Evolutionary conservation across 2,797 vertebrate species (phyloP).

Genomic region (Alectoris magna): DNA sequence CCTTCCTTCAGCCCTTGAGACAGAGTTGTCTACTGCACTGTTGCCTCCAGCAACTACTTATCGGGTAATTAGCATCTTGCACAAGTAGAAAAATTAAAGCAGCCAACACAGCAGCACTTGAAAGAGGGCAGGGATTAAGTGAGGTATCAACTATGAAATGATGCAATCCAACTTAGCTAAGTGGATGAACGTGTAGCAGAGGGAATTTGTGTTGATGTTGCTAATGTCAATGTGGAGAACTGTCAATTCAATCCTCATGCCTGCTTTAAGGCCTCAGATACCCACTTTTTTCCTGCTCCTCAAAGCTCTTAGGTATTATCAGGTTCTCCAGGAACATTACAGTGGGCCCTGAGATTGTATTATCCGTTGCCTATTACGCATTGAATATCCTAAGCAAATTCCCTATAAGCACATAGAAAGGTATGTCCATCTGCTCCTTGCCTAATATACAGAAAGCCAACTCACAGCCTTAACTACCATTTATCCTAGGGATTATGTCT

Average conservation of each 20-base stretch:
- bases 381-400: background rate
- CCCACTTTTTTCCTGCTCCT: background rate
- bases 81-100: background rate
- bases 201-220: background rate
- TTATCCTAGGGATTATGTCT: accelerated
- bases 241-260: background rate
- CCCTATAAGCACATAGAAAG: background rate
- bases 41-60: background rate
- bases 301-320: background rate
- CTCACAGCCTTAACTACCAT: background rate
- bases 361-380: background rate
- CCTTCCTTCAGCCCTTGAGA: background rate
- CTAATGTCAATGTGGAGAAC: background rate
- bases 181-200: background rate
- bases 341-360: accelerated
- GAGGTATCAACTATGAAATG: background rate
- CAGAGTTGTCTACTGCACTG: background rate
- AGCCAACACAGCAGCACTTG: background rate
- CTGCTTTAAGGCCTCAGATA: background rate
- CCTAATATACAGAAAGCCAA: accelerated
- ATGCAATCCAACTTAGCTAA: too few species aligned
- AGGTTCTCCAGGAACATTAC: background rate
- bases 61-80: background rate
- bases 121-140: background rate
- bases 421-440: accelerated